Evolutionary conservation across 2,113 vertebrate species (phyloP).

Genomic region (Malurus melanocephalus): DNA sequence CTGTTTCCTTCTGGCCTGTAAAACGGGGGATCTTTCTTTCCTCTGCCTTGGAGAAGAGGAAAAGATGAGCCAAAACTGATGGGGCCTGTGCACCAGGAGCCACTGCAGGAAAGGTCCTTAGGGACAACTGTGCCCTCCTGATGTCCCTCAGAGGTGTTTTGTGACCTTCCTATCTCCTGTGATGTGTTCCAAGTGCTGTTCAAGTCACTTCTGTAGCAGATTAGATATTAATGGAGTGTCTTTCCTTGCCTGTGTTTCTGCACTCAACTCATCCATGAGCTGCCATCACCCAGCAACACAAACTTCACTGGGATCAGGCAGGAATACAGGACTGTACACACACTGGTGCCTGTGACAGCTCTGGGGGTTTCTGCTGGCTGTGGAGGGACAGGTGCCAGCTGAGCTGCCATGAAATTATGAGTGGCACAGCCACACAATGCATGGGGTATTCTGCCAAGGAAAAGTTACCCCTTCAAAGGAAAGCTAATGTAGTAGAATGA

Average conservation of each 20-base stretch:
- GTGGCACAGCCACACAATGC: background rate
- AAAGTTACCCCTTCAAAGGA: background rate
- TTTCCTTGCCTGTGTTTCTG: background rate
- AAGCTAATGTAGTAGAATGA: background rate
- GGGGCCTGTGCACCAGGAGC: background rate
- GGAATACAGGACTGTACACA: background rate
- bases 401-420: background rate
- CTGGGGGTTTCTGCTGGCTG: background rate
- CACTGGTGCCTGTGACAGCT: background rate
- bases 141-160: background rate
- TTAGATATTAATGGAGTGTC: background rate
- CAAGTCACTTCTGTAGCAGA: background rate
- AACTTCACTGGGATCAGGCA: background rate
- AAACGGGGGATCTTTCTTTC: background rate
- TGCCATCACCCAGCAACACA: background rate
- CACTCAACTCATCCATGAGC: background rate
- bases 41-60: background rate
- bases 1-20: constrained; percentile 20
- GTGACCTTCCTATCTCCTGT: background rate
- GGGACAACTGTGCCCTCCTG: background rate
- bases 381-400: background rate
- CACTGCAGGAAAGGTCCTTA: background rate
- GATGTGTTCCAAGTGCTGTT: background rate
- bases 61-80: background rate
- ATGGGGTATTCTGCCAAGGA: background rate